Percentiles rank a stretch among this genome's conserved stretches.
Evolutionary conservation across 2,888 invertebrate species (phyloP).

Genomic region (Heliconius sara): DNA sequence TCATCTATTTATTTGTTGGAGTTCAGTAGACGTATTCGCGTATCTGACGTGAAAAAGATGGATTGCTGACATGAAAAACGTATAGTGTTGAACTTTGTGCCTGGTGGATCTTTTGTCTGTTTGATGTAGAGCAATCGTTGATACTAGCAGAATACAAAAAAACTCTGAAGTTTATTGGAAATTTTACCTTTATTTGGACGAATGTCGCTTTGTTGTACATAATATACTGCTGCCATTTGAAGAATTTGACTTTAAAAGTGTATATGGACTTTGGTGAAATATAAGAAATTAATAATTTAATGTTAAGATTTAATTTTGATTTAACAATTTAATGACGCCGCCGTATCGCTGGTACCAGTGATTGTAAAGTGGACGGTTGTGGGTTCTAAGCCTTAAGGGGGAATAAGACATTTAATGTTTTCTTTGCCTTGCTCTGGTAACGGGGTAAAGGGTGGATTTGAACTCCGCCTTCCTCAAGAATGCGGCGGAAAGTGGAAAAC

Average conservation of each 20-base stretch:
- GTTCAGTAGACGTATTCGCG: constrained; percentile 37
- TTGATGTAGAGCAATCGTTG: constrained; percentile 36
- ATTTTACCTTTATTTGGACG: neutral
- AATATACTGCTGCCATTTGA: too few relatives aligned
- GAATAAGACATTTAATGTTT: neutral
- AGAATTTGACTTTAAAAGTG: too few relatives aligned
- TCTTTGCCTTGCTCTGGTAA: too few relatives aligned
- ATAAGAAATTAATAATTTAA: neutral
- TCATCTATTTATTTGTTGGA: constrained; percentile 3
- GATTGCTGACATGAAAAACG: constrained; percentile 44
- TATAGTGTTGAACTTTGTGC: constrained; percentile 25
- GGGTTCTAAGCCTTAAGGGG: neutral
- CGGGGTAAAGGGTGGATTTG: too few relatives aligned
- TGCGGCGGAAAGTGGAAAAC: too few relatives aligned
- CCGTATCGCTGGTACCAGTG: too few relatives aligned
- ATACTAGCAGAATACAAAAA: constrained; percentile 15
- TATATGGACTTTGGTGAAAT: too few relatives aligned
- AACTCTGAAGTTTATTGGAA: neutral
- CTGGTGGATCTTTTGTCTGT: constrained; percentile 39
- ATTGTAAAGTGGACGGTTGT: neutral
- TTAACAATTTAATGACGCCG: too few relatives aligned
- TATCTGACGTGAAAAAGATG: constrained; percentile 42
- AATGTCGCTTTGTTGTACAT: neutral
- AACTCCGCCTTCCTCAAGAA: too few relatives aligned
- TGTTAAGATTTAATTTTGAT: too few relatives aligned